Evolutionary conservation across 1,140 invertebrate genomes (phyloP).

Genomic region (Littorina saxatilis): DNA sequence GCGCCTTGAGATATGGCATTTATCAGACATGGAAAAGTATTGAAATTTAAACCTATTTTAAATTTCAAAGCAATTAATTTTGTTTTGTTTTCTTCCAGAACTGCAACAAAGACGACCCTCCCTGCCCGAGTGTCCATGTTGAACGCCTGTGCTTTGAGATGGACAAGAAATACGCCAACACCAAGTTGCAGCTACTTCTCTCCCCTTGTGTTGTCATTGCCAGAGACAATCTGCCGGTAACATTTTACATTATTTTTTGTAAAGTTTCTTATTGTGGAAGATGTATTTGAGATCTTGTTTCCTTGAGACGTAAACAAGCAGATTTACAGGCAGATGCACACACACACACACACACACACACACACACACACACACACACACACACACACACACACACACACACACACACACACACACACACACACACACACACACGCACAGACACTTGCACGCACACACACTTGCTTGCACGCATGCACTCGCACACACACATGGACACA

Average conservation of each 20-base stretch:
- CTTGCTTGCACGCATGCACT: too few relatives aligned
- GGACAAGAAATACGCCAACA: constrained; percentile 94
- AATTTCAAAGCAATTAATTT: too few relatives aligned
- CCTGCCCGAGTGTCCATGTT: constrained; percentile 92
- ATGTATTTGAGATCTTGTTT: not conserved
- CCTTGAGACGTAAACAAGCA: not conserved
- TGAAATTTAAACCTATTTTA: too few relatives aligned
- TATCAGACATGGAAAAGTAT: too few relatives aligned
- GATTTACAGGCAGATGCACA: not conserved
- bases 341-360: not conserved
- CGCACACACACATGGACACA: too few relatives aligned
- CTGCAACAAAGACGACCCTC: constrained; percentile 68
- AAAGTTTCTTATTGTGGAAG: not conserved
- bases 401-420: too few relatives aligned
- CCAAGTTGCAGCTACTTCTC: constrained; percentile 91
- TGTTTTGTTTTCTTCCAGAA: constrained; percentile 61
- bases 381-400: too few relatives aligned
- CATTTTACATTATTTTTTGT: not conserved
- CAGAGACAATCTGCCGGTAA: constrained; percentile 67
- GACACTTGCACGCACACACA: too few relatives aligned
- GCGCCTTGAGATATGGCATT: too few relatives aligned
- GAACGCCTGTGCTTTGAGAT: constrained; percentile 97
- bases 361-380: not conserved
- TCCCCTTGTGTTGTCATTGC: constrained; percentile 84
- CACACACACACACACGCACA: too few relatives aligned